phyloP scores from a whole-genome alignment of 2,797 vertebrate genomes.

The Helicolenus hilgendorfi region DNA sequence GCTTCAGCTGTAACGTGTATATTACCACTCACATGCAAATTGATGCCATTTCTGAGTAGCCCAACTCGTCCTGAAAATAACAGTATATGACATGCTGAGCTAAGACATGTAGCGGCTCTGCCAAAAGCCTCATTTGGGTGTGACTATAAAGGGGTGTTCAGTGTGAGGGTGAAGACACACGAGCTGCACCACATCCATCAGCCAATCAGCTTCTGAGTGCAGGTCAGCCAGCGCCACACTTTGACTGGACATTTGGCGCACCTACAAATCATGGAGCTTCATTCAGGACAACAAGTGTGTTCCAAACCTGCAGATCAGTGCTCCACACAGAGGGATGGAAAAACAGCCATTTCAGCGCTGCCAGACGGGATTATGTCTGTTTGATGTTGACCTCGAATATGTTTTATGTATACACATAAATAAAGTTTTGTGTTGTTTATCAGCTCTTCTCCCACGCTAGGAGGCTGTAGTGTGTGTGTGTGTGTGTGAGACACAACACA shows the following conservation, averaged over 20 bases:
- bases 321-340: background rate
- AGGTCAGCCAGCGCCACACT: background rate
- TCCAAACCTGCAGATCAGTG: background rate
- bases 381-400: background rate
- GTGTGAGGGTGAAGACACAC: background rate
- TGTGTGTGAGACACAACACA: background rate
- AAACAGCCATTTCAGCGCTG: background rate
- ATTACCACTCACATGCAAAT: background rate
- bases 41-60: background rate
- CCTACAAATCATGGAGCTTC: background rate
- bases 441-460: background rate
- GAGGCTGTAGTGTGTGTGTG: background rate
- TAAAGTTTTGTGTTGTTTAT: background rate
- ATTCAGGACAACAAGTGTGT: background rate
- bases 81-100: background rate
- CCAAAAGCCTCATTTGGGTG: conserved; percentile 38
- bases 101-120: background rate
- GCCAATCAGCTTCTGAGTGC: background rate
- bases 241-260: background rate
- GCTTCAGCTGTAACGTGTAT: background rate
- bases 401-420: background rate
- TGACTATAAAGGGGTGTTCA: conserved; percentile 1
- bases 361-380: background rate
- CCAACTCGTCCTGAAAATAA: background rate
- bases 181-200: background rate